These are phyloP conservation scores for Triops cancriformis DNA, from an alignment of 1,140 invertebrate genomes.

Conservation along the genomic window DNA sequence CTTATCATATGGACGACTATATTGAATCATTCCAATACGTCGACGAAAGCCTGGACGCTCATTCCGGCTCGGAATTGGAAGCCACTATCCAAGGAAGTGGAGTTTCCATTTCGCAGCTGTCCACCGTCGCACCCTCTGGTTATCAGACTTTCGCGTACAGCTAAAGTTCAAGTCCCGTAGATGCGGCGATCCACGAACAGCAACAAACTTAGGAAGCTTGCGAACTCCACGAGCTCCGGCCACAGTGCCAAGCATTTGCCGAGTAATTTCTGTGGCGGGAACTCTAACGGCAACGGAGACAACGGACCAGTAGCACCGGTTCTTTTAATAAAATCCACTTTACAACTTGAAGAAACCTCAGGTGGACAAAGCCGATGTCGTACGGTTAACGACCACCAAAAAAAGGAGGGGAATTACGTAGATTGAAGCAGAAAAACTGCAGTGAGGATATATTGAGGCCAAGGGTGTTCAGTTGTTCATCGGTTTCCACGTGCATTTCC, in stretches of 20 bases:
- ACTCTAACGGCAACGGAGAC: conserved; percentile 26
- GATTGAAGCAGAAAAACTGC: conserved; percentile 29
- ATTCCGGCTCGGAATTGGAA: conserved; percentile 40
- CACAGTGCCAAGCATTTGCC: conserved; percentile 40
- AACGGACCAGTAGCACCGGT: conserved; percentile 49
- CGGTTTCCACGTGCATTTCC: conserved; percentile 34
- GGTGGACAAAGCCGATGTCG: conserved; percentile 31
- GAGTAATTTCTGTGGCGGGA: conserved; percentile 30
- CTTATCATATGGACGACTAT: conserved; percentile 54
- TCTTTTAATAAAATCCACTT: conserved; percentile 80
- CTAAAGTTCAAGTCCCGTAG: conserved; percentile 80
- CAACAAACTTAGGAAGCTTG: conserved; percentile 34
- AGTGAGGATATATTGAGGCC: conserved; percentile 13
- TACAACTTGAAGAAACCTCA: conserved; percentile 44
- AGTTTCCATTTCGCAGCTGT: conserved; percentile 67
- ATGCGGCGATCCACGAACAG: conserved; percentile 46
- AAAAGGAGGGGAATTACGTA: no score
- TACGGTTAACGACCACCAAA: conserved; percentile 31
- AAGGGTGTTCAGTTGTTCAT: conserved; percentile 28
- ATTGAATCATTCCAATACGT: conserved; percentile 58
- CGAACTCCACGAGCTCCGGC: conserved; percentile 36
- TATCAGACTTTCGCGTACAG: conserved; percentile 87
- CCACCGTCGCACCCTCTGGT: conserved; percentile 74
- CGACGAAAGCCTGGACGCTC: conserved; percentile 50
- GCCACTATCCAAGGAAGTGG: conserved; percentile 55